Evolutionary conservation across 2,888 invertebrate genomes (phyloP).

Genomic region (Lumbricus terrestris): DNA sequence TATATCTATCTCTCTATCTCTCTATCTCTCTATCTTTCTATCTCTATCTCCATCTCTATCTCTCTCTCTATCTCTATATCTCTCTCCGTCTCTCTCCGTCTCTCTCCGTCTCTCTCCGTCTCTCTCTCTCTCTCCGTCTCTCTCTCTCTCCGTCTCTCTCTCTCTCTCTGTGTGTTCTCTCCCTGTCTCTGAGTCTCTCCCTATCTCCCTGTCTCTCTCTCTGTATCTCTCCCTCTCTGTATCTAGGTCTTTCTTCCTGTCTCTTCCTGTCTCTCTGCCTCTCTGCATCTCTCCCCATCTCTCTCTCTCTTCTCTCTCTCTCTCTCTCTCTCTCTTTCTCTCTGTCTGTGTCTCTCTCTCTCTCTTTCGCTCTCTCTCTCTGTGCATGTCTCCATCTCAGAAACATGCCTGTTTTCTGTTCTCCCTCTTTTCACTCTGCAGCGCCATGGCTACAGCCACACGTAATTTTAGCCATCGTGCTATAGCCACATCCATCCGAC

Average conservation of each 20-base stretch:
- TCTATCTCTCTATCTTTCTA: neutral
- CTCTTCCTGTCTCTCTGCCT: neutral
- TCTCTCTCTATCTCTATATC: neutral
- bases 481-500: too few species aligned
- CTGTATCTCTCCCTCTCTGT: neutral
- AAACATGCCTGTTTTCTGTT: too few species aligned
- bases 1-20: too few species aligned
- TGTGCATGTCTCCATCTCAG: too few species aligned
- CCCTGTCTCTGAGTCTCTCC: too few species aligned
- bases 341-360: neutral
- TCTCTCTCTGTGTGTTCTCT: too few species aligned
- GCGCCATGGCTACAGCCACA: too few species aligned
- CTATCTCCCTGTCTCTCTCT: too few species aligned
- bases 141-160: too few species aligned
- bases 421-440: too few species aligned
- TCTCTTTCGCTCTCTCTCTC: neutral
- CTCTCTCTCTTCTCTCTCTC: neutral
- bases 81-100: neutral
- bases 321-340: neutral
- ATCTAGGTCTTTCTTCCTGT: neutral
- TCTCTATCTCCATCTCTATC: neutral
- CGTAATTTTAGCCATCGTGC: too few species aligned
- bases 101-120: neutral
- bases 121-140: neutral
- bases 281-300: neutral